Conservation (phyloP, 2,888 invertebrate species). For the Quadriops clusia region DNA sequence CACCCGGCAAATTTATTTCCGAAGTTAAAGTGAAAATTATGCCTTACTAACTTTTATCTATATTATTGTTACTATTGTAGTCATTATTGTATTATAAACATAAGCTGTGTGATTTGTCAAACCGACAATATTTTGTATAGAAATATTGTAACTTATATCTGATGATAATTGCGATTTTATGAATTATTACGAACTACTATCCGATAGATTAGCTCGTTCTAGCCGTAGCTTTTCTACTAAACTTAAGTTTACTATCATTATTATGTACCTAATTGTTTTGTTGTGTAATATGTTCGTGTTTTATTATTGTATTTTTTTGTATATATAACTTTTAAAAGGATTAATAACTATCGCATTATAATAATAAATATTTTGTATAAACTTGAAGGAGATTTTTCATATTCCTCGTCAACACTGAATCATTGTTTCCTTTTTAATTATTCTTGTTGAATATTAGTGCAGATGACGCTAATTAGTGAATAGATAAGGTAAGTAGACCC, state of each 20-base stretch:
- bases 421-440: too few species aligned
- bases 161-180: too few species aligned
- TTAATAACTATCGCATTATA: too few species aligned
- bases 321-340: slow-evolving; percentile 19
- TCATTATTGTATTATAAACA: slow-evolving; percentile 3
- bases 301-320: slow-evolving; percentile 14
- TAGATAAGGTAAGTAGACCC: too few species aligned
- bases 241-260: slow-evolving; percentile 12
- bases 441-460: too few species aligned
- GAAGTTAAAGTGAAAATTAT: slow-evolving; percentile 5
- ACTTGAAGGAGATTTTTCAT: too few species aligned
- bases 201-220: slow-evolving; percentile 10
- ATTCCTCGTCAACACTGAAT: too few species aligned
- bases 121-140: slow-evolving; percentile 16
- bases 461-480: too few species aligned
- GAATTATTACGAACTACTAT: too few species aligned
- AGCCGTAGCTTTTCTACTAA: slow-evolving; percentile 18
- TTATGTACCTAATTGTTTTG: slow-evolving; percentile 9
- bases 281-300: slow-evolving; percentile 15
- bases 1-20: background rate
- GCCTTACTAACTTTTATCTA: slow-evolving; percentile 12
- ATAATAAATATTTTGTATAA: slow-evolving; percentile 14
- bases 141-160: too few species aligned
- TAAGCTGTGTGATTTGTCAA: slow-evolving; percentile 14
- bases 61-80: slow-evolving; percentile 6